These are phyloP conservation scores for Camponotus fellah DNA, from an alignment of 2,888 invertebrate genomes.

Conservation along the genomic window DNA sequence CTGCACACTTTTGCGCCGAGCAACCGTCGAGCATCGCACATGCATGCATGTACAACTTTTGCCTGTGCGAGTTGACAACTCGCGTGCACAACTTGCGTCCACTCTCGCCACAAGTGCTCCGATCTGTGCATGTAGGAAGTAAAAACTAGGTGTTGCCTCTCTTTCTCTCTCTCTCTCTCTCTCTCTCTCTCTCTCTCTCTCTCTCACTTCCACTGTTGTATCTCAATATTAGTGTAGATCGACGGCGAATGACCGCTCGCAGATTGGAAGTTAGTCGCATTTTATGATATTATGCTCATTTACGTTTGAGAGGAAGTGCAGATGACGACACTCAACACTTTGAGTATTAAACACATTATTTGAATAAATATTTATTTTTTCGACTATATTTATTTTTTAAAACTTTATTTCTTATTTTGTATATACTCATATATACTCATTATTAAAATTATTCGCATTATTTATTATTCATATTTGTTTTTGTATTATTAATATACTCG, in stretches of 20 bases:
- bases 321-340: not conserved
- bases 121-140: constrained; percentile 68
- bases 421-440: no score
- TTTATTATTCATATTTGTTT: no score
- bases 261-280: not conserved
- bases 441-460: no score
- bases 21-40: constrained; percentile 16
- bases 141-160: constrained; percentile 32
- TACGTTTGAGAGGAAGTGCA: not conserved
- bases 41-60: constrained; percentile 39
- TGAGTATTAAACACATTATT: no score
- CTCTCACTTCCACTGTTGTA: not conserved
- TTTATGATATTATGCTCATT: not conserved
- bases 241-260: constrained; percentile 1
- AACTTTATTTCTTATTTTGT: no score
- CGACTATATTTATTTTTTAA: no score
- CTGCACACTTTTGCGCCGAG: constrained; percentile 63
- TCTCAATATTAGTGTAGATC: not conserved
- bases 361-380: no score
- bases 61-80: constrained; percentile 75
- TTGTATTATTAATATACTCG: no score
- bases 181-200: not conserved
- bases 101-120: constrained; percentile 54
- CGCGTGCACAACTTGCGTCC: constrained; percentile 63
- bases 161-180: no score